Conservation (phyloP, 2,113 vertebrate genomes). For the Boleophthalmus pectinirostris region DNA sequence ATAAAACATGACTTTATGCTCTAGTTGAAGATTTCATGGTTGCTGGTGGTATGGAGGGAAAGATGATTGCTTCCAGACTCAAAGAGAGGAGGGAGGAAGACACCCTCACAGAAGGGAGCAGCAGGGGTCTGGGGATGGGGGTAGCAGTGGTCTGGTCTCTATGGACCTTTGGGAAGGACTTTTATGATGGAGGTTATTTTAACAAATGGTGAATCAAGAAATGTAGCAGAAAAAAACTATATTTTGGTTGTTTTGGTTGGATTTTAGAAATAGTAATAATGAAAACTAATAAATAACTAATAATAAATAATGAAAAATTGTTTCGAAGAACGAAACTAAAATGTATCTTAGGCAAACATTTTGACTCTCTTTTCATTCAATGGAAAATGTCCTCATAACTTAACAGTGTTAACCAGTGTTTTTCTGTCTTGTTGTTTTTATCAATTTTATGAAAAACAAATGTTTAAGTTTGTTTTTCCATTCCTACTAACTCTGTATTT, state of each 20-base stretch:
- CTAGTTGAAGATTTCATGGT: conserved; percentile 72
- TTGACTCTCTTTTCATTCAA: not conserved
- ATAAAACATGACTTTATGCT: conserved; percentile 75
- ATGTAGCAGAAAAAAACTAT: not conserved
- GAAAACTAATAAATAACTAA: no score
- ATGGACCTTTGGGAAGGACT: conserved; percentile 33
- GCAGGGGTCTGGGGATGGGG: conserved; percentile 27
- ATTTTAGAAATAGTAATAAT: not conserved
- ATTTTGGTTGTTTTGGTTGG: not conserved
- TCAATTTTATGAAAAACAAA: not conserved
- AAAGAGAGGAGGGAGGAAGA: conserved; percentile 33
- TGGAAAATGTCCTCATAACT: no score
- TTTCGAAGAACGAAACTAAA: not conserved
- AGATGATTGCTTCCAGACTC: conserved; percentile 77
- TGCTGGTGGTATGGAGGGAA: conserved; percentile 69
- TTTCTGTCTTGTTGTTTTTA: not conserved
- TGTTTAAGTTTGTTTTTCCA: not conserved
- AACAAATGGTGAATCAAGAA: not conserved
- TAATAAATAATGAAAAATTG: no score
- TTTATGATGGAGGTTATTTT: not conserved
- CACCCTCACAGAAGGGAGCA: conserved; percentile 41
- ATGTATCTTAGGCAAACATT: not conserved
- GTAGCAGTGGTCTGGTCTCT: conserved; percentile 12
- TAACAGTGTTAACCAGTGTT: not conserved
- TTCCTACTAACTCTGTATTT: not conserved